Evolutionary conservation across 2,797 vertebrate genomes (phyloP), one percentile per base, ranked within the genome.

Genomic region (Chelon auratus): DNA sequence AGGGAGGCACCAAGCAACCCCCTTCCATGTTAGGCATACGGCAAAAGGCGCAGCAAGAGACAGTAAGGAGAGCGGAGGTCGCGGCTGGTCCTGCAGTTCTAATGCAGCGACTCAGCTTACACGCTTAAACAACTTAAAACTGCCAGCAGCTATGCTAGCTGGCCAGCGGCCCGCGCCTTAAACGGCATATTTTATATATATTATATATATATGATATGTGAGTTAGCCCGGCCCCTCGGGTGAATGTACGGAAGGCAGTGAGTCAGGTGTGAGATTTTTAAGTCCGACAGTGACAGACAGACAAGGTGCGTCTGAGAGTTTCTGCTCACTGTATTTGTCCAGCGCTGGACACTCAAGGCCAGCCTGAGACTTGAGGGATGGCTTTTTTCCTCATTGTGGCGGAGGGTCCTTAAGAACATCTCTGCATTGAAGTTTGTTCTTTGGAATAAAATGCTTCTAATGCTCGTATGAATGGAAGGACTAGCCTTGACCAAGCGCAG

Each of bases 141-240:
- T 75, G 87, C 89, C 92, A 78, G 91, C 83, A 85, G 93, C 92
- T 74, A 91, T 91, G 91, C 87, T 91, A 60, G 93, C 87, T 86
- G 94, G 87, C 66, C 53, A 72, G 90, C 87, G 86, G 77, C 94
- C 90, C 81, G 87, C 92, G 71, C 92, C 92, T 86, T 82, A 88
- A 91, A 94, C 72, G 92, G 91, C 94, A 94, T 94, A 94, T 94
- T 94, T 95, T 94, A 94, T 95, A 94, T 95, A 95, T 95, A 95
- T 95, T 94, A 92, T 95, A 95, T 95, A 95, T 95, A 95, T 95
- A 94, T 94, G 94, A 94, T 95, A 95, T 94, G 93, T 94, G 94
- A 95, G 94, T 95, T 94, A 95, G 92, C 94, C 94, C 92, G 91
- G 93, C 93, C 93, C 93, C 92, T 94, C 87, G 13, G 81, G 82